Conservation (phyloP, 2,113 vertebrate species). For the Catharus fuscescens region DNA sequence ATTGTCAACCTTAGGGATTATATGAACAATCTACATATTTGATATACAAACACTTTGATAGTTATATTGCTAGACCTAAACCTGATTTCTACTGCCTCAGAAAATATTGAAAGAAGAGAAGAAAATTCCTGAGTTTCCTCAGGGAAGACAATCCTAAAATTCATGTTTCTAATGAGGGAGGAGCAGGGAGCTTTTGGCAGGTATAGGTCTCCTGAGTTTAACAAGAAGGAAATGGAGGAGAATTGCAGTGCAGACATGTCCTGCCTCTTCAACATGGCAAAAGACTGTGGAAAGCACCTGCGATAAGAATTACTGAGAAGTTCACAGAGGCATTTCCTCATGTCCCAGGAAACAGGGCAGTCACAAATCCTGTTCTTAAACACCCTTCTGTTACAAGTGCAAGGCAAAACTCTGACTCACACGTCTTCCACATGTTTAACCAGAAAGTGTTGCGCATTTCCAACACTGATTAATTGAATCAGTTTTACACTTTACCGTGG, state of each 20-base stretch:
- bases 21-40: background rate
- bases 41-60: background rate
- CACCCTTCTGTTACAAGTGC: rapidly evolving
- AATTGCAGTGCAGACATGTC: background rate
- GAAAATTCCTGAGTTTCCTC: background rate
- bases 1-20: background rate
- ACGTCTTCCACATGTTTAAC: background rate
- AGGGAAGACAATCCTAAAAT: background rate
- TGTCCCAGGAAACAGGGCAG: background rate
- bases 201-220: background rate
- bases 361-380: background rate
- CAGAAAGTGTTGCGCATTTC: background rate
- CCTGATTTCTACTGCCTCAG: background rate
- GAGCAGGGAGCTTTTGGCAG: background rate
- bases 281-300: background rate
- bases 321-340: background rate
- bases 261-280: background rate
- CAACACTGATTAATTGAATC: background rate
- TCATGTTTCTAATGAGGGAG: background rate
- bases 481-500: background rate
- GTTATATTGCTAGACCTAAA: background rate
- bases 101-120: background rate
- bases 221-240: background rate
- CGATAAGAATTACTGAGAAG: background rate
- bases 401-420: background rate